phyloP scores from a whole-genome alignment of 2,797 vertebrate species.

The Diplodus sargus region DNA sequence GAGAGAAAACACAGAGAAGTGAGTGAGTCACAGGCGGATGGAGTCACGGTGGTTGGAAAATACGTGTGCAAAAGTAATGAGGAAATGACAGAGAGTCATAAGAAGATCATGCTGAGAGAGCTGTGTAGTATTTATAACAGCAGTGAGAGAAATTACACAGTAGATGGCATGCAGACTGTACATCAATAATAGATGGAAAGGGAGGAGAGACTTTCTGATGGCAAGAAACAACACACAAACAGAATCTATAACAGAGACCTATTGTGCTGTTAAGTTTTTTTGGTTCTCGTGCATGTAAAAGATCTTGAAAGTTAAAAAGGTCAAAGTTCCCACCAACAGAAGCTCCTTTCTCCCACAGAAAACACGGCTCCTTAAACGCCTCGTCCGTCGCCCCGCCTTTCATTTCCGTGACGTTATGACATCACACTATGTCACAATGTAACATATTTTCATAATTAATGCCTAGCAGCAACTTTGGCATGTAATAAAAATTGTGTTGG shows the following conservation, averaged over 20 bases:
- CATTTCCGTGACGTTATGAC: too few species aligned
- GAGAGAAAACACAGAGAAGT: slow-evolving; percentile 55
- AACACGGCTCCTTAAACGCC: too few species aligned
- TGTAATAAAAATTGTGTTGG: too few species aligned
- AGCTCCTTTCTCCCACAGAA: too few species aligned
- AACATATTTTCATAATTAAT: too few species aligned
- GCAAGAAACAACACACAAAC: slow-evolving; percentile 3
- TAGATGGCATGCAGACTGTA: slow-evolving; percentile 16
- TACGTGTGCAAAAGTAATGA: slow-evolving; percentile 26
- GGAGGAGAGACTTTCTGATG: neutral
- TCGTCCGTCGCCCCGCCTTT: too few species aligned
- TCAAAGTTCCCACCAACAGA: too few species aligned
- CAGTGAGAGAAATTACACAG: slow-evolving; percentile 4
- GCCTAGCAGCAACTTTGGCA: too few species aligned
- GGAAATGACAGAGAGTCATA: slow-evolving; percentile 41
- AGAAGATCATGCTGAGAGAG: slow-evolving; percentile 31
- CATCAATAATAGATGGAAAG: slow-evolving; percentile 8
- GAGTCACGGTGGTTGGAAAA: slow-evolving; percentile 44
- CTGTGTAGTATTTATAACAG: slow-evolving; percentile 16
- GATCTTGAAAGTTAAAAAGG: too few species aligned
- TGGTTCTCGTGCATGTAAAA: too few species aligned
- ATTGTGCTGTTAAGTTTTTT: too few species aligned
- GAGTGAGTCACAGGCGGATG: slow-evolving; percentile 61
- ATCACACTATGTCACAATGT: too few species aligned
- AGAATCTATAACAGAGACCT: neutral